These are phyloP conservation scores for Channallabes apus DNA, from an alignment of 2,797 vertebrate species.

Conservation along the genomic window DNA sequence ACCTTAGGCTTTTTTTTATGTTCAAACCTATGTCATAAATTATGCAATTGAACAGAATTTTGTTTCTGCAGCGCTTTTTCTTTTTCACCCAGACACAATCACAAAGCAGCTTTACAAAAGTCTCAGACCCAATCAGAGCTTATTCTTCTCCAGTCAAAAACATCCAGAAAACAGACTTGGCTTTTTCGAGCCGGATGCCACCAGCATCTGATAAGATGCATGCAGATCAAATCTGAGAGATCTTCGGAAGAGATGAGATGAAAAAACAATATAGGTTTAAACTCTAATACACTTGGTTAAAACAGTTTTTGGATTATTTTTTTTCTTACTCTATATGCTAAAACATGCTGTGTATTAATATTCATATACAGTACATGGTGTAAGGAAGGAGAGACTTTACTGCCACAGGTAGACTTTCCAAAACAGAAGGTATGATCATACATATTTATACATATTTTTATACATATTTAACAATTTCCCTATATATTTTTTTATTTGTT, in stretches of 20 bases:
- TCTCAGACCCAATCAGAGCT: constrained; percentile 8
- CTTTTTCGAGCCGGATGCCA: neutral
- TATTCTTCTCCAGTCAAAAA: neutral
- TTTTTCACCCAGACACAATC: neutral
- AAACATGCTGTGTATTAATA: neutral
- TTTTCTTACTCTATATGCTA: neutral
- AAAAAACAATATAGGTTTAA: neutral
- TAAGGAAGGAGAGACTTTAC: neutral
- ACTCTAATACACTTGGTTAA: neutral
- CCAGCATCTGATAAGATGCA: neutral
- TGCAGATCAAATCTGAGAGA: neutral
- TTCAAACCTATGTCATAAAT: neutral
- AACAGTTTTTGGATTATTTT: neutral
- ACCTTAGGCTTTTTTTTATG: neutral
- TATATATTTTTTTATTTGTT: too few relatives aligned
- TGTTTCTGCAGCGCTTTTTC: neutral
- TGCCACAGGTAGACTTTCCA: too few relatives aligned
- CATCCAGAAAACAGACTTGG: neutral
- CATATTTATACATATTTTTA: too few relatives aligned
- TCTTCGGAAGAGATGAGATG: neutral
- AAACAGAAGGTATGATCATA: neutral
- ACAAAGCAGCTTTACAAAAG: neutral
- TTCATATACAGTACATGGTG: neutral
- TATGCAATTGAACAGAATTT: neutral
- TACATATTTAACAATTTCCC: too few relatives aligned